A percentile compares a stretch with the other conserved stretches of the same genome.
Conservation (phyloP, 1,140 invertebrate genomes). For the Drosophila murphyi region DNA sequence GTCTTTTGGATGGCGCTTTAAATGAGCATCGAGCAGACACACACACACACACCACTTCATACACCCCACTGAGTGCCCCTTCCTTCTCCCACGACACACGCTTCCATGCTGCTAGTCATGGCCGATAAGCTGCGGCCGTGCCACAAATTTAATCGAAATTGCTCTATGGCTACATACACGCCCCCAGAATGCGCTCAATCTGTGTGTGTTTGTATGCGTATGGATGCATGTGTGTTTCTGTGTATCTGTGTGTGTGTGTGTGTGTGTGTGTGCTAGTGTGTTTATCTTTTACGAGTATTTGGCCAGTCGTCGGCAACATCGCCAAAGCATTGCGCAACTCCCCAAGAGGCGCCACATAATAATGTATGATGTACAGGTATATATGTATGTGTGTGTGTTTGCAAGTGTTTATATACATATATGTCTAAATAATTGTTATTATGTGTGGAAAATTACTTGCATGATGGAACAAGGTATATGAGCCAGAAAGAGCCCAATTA, state of each 20-base stretch:
- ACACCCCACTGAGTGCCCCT: background rate
- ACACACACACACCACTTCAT: background rate
- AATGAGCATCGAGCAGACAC: constrained; percentile 25
- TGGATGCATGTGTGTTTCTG: background rate
- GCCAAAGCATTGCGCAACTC: constrained; percentile 9
- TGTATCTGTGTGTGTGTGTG: background rate
- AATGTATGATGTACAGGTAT: constrained; percentile 8
- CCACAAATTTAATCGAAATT: constrained; percentile 57
- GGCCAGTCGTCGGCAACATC: constrained; percentile 18
- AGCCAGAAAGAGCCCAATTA: no score
- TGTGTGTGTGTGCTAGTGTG: background rate
- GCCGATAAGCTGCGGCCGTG: constrained; percentile 38
- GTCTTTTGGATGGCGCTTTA: constrained; percentile 33
- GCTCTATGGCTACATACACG: background rate
- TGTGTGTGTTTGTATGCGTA: background rate
- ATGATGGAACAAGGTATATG: background rate
- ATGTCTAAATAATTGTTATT: constrained; percentile 1
- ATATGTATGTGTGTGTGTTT: background rate
- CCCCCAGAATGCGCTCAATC: background rate
- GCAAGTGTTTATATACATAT: no score
- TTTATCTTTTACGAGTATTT: constrained; percentile 1
- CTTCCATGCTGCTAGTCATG: background rate
- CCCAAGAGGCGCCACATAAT: background rate
- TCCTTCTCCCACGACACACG: background rate
- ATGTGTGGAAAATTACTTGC: background rate